phyloP scores from a whole-genome alignment of 2,113 vertebrate genomes.

The Tragelaphus strepsiceros region DNA sequence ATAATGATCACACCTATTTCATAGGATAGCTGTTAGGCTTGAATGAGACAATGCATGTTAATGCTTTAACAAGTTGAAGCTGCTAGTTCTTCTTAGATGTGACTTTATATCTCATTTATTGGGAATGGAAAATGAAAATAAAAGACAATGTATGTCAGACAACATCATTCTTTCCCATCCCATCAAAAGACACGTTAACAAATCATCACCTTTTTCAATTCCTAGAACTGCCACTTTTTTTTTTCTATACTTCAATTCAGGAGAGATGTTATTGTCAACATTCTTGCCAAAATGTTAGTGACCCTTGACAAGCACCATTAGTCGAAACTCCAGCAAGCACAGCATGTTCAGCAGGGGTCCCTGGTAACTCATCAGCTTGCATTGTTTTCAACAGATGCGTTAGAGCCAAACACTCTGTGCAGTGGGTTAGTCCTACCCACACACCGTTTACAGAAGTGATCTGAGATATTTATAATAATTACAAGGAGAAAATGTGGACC shows the following conservation, averaged over 20 bases:
- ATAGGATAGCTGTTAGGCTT: neutral
- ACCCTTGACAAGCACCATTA: conserved; percentile 5
- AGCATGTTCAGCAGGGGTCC: neutral
- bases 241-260: neutral
- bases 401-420: neutral
- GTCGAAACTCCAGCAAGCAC: neutral
- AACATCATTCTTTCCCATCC: neutral
- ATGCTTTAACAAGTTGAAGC: neutral
- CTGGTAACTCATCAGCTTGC: neutral
- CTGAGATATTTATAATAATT: neutral
- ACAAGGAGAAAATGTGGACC: neutral
- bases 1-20: neutral
- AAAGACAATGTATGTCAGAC: neutral
- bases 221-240: neutral
- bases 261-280: neutral
- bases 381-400: neutral
- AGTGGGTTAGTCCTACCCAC: neutral
- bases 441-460: neutral
- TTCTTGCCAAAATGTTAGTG: neutral
- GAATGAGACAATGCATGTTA: neutral
- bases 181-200: neutral
- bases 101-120: neutral
- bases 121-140: neutral
- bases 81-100: neutral
- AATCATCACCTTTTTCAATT: neutral